Evolutionary conservation across 2,113 vertebrate genomes (phyloP).

Genomic region (Amblyopsis rosae): DNA sequence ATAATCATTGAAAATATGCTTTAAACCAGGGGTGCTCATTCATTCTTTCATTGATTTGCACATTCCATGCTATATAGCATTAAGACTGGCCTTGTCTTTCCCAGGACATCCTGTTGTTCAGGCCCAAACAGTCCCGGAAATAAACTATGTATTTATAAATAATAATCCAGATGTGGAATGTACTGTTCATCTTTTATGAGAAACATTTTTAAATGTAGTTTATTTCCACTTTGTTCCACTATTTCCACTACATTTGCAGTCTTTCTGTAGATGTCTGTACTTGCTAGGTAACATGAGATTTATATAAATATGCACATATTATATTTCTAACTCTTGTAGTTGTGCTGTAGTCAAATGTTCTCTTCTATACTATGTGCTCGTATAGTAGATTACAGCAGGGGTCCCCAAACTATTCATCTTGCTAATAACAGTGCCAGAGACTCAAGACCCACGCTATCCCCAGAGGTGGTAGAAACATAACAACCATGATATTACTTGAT

Average conservation of each 20-base stretch:
- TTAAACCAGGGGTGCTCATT: slow-evolving; percentile 31
- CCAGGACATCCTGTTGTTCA: slow-evolving; percentile 38
- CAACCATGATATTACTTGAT: too few species aligned
- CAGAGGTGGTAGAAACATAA: too few species aligned
- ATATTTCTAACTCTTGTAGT: too few species aligned
- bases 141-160: not conserved
- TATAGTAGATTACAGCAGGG: too few species aligned
- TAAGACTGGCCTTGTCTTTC: slow-evolving; percentile 45
- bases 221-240: not conserved
- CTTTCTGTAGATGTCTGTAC: not conserved
- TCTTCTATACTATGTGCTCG: too few species aligned
- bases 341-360: not conserved
- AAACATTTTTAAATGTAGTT: not conserved
- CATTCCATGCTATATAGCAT: slow-evolving; percentile 55
- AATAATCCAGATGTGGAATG: not conserved
- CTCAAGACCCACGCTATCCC: too few species aligned
- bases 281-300: too few species aligned
- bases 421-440: too few species aligned
- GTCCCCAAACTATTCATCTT: too few species aligned
- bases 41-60: slow-evolving; percentile 44
- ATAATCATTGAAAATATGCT: too few species aligned
- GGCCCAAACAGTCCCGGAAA: not conserved
- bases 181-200: not conserved
- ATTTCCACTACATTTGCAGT: too few species aligned
- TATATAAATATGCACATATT: too few species aligned